Evolutionary conservation across 64 coral and sea anemone species (phyloP).

Genomic region (Dendronephthya gigantea): DNA sequence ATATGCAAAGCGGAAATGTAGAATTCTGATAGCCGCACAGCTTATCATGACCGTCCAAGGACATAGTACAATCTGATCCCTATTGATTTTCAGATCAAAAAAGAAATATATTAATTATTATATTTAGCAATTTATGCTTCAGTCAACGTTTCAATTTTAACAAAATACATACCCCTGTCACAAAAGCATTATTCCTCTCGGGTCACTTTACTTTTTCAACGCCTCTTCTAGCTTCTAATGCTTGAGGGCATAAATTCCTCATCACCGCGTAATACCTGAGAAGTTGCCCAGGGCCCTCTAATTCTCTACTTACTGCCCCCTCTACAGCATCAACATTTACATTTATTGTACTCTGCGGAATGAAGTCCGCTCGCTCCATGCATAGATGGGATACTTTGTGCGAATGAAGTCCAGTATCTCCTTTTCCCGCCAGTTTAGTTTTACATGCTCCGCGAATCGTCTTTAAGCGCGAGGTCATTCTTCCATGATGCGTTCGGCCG

Average conservation of each 20-base stretch:
- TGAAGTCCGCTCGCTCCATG: conserved; percentile 30
- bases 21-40: conserved; percentile 7
- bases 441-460: conserved; percentile 24
- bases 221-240: conserved; percentile 32
- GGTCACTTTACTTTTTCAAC: conserved; percentile 43
- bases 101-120: no score
- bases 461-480: conserved; percentile 26
- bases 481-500: conserved; percentile 26
- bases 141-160: background rate
- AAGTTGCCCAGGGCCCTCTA: conserved; percentile 27
- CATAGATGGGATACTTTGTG: conserved; percentile 26
- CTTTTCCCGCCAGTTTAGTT: conserved; percentile 28
- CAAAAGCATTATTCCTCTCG: conserved; percentile 50
- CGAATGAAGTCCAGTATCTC: conserved; percentile 36
- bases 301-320: conserved; percentile 24
- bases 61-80: conserved; percentile 11
- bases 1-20: conserved; percentile 14
- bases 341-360: conserved; percentile 28
- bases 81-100: conserved; percentile 8
- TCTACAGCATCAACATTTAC: conserved; percentile 26
- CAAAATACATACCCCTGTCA: conserved; percentile 37
- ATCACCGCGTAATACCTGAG: conserved; percentile 32
- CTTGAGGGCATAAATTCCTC: conserved; percentile 32
- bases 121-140: background rate
- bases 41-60: background rate